Percentiles rank a stretch among this genome's conserved stretches.
phyloP scores from a whole-genome alignment of 2,113 vertebrate species.

The Phylloscopus trochilus region DNA sequence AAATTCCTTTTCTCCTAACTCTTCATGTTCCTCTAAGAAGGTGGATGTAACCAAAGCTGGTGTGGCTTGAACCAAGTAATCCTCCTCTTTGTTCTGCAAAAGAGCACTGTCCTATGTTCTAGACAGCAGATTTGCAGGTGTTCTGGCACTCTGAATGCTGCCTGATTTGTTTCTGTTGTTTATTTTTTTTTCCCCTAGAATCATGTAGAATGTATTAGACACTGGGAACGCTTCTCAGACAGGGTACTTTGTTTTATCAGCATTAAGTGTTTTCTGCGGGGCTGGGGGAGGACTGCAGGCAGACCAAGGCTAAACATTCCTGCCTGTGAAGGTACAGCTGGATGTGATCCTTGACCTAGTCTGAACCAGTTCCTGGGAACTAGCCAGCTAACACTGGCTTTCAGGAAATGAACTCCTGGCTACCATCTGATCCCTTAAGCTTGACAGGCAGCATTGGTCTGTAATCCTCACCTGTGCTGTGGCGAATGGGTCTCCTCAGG shows the following conservation, averaged over 20 bases:
- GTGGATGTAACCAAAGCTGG: neutral
- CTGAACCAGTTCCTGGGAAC: neutral
- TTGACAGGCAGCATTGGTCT: neutral
- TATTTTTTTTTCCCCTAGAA: neutral
- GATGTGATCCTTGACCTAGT: neutral
- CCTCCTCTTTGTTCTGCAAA: neutral
- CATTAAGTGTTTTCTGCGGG: neutral
- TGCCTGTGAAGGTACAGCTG: neutral
- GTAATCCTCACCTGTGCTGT: neutral
- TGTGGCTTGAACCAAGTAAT: neutral
- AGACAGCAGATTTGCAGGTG: neutral
- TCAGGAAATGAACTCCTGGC: neutral
- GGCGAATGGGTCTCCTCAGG: neutral
- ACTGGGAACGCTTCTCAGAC: neutral
- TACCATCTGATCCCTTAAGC: neutral
- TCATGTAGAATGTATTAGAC: neutral
- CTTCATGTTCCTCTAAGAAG: neutral
- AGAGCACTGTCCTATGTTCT: neutral
- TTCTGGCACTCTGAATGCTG: neutral
- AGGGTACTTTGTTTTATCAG: neutral
- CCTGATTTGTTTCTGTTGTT: neutral
- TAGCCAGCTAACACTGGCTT: neutral
- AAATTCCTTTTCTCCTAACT: neutral
- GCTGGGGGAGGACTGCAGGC: neutral
- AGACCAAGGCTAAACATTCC: neutral